phyloP scores from a whole-genome alignment of 1,140 invertebrate genomes.

The Pantala flavescens region DNA sequence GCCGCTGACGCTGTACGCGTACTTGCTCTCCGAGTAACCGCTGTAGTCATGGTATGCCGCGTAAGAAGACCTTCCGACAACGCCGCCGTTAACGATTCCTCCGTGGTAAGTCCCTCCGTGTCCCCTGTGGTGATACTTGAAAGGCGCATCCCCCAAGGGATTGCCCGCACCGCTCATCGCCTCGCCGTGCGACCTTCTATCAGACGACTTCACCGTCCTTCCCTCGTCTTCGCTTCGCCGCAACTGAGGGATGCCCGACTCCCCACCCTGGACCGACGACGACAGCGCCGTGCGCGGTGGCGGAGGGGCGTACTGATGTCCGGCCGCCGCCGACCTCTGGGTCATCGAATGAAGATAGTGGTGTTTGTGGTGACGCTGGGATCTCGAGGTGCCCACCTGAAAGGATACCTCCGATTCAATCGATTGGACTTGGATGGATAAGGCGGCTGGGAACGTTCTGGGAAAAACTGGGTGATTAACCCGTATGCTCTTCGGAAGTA shows the following conservation, averaged over 20 bases:
- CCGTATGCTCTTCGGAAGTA: too few relatives aligned
- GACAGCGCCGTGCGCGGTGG: background rate
- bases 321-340: background rate
- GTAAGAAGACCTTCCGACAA: background rate
- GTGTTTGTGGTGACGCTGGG: background rate
- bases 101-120: background rate
- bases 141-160: background rate
- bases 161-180: background rate
- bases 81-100: background rate
- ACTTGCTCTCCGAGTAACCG: conserved; percentile 36
- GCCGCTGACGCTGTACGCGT: conserved; percentile 37
- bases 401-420: background rate
- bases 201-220: background rate
- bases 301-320: background rate
- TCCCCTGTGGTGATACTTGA: background rate
- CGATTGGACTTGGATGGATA: too few relatives aligned
- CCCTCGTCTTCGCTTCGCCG: background rate
- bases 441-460: too few relatives aligned
- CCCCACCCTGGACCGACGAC: background rate
- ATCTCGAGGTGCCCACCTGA: background rate
- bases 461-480: too few relatives aligned
- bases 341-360: background rate
- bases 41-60: background rate
- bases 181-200: background rate
- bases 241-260: background rate